Evolutionary conservation across 2,113 vertebrate genomes (phyloP).

Genomic region (Rhynchopsitta pachyrhyncha): DNA sequence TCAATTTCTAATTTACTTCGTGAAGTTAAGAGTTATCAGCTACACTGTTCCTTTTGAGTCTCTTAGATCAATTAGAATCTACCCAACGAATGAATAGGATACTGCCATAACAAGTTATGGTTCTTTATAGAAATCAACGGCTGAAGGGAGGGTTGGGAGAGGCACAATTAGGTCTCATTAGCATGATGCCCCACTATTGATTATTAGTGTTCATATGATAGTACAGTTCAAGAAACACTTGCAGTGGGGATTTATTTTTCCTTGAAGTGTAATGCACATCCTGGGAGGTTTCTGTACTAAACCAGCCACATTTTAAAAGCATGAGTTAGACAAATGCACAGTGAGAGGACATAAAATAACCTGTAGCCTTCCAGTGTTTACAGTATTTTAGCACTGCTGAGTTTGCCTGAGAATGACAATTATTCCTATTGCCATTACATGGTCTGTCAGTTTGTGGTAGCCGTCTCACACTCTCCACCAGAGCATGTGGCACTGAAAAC

Average conservation of each 20-base stretch:
- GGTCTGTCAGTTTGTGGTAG: background rate
- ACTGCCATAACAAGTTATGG: background rate
- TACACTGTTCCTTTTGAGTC: background rate
- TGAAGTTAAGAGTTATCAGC: background rate
- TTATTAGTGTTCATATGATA: background rate
- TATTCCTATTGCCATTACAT: background rate
- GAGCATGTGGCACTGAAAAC: background rate
- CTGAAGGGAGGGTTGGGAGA: background rate
- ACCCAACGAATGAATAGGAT: background rate
- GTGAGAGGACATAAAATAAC: background rate
- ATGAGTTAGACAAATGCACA: background rate
- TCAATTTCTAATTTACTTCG: constrained; percentile 29
- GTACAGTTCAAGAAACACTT: background rate
- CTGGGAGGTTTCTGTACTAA: background rate
- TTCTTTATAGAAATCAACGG: background rate
- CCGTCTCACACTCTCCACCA: background rate
- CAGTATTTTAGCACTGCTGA: background rate
- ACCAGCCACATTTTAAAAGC: background rate
- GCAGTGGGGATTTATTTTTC: background rate
- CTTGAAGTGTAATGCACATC: background rate
- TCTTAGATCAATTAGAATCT: background rate
- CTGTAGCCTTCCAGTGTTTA: background rate
- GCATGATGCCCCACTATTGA: background rate
- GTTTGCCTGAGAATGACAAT: background rate
- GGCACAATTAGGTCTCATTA: background rate